Evolutionary conservation across 2,797 vertebrate species (phyloP), one percentile per base, ranked within the genome.

Genomic region (Channa striata): DNA sequence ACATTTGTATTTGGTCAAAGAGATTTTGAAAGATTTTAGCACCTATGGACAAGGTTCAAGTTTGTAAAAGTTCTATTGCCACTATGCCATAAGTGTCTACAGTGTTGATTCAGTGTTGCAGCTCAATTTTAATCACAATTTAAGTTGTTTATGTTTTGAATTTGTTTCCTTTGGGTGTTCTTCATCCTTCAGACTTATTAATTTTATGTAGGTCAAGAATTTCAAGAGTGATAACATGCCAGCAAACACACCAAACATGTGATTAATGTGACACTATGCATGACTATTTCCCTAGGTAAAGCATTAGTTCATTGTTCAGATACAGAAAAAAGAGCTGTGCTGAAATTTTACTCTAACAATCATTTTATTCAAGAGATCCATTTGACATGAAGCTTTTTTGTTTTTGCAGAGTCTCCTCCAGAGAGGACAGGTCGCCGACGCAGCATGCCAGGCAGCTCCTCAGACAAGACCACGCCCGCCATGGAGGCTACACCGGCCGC

Each of bases 391-490:
- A n/a, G n/a, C 10, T 11, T 20, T 46, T 19, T 6, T 82, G 0
- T 80, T 46, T 80, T 49, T 51, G 0, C 93, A 99, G 98, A 99
- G 92, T 97, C 96, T 40, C 96, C 97, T 80, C 96, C 96, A 23
- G 97, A 97, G 91, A 91, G 95, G 89, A 89, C 96, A 0, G 96
- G 96, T 69, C 96, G 96, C 87, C 93, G 96, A 88, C 96, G 96
- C 88, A 97, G 96, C 84, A 96, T 99, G 95, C 97, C 97, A 2
- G 95, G 96, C 78, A 95, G 94, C 84, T 91, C 93, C 77, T 33
- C 95, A 0, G 97, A 98, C 73, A 97, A 96, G 93, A 94, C 86
- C 89, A 91, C 88, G 1, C 79, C 97, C 88, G 72, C 87, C 87
- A 97, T 97, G 97, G 98, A 99, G 89, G 88, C 96, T 0, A 23